These are phyloP conservation scores for Coleophora flavipennella DNA, from an alignment of 2,888 invertebrate genomes.

Conservation along the genomic window DNA sequence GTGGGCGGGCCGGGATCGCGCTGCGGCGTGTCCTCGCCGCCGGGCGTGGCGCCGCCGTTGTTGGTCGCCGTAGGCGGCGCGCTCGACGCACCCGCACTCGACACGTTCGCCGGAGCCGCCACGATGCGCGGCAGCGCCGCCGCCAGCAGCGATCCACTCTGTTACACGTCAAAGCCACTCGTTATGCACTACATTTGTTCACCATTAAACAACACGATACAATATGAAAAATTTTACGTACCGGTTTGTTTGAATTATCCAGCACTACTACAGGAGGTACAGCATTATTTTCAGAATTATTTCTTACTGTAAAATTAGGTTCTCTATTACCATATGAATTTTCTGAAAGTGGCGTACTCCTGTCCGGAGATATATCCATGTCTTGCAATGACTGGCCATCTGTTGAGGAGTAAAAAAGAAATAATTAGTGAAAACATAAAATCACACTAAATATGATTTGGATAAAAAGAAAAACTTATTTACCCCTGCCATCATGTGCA, in stretches of 20 bases:
- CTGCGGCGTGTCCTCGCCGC: constrained; percentile 44
- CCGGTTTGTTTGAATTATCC: constrained; percentile 60
- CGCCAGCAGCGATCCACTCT: constrained; percentile 77
- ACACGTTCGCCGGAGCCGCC: constrained; percentile 19
- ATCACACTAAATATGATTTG: background rate
- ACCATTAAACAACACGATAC: background rate
- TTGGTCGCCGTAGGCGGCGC: constrained; percentile 28
- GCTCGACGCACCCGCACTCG: constrained; percentile 24
- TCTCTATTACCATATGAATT: constrained; percentile 74
- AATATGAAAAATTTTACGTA: constrained; percentile 16
- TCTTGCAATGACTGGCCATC: constrained; percentile 79
- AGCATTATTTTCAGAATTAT: constrained; percentile 33
- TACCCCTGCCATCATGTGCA: constrained; percentile 52
- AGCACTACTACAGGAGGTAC: constrained; percentile 59
- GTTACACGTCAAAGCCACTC: constrained; percentile 1
- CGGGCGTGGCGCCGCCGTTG: constrained; percentile 28
- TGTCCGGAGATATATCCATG: constrained; percentile 95
- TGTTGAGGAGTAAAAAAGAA: constrained; percentile 14
- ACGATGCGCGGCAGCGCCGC: constrained; percentile 78
- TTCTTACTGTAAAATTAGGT: constrained; percentile 41
- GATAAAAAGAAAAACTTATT: background rate
- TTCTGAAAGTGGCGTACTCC: constrained; percentile 90
- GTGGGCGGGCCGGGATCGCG: constrained; percentile 64
- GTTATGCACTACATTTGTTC: background rate
- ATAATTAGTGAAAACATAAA: too few species aligned